These are phyloP conservation scores for Rhyacophila evoluta DNA, from an alignment of 2,888 invertebrate species.

Conservation along the genomic window DNA sequence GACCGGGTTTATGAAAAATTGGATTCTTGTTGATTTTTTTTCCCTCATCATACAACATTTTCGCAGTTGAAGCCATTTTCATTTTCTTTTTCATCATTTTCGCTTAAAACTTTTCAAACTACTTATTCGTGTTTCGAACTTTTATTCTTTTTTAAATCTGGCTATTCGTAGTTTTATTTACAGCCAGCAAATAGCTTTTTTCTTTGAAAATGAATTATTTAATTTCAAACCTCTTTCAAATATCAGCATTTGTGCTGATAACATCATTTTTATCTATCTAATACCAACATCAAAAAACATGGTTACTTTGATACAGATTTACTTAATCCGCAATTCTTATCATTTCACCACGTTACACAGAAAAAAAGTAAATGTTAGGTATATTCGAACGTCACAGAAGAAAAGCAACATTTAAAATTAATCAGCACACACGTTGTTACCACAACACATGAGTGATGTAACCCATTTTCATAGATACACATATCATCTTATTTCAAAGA, in stretches of 20 bases:
- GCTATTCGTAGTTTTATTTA: not conserved
- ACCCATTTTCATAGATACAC: not conserved
- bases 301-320: not conserved
- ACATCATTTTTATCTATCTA: not conserved
- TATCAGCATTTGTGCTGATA: not conserved
- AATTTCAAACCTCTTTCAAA: not conserved
- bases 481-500: not conserved
- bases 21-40: not conserved
- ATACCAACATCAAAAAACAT: slow-evolving; percentile 19
- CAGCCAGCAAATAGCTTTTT: not conserved
- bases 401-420: not conserved
- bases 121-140: not conserved
- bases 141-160: no score
- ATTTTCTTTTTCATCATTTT: not conserved
- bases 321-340: not conserved
- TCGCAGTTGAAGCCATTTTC: not conserved
- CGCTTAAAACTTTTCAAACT: not conserved
- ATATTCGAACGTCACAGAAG: slow-evolving; percentile 7
- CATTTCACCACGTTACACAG: not conserved
- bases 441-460: not conserved
- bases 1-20: not conserved
- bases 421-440: not conserved
- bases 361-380: not conserved
- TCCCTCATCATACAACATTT: not conserved
- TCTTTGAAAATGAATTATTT: no score